Base-by-base conservation (phyloP, 1,140 invertebrate genomes). In the Drosophila novamexicana region DNA sequence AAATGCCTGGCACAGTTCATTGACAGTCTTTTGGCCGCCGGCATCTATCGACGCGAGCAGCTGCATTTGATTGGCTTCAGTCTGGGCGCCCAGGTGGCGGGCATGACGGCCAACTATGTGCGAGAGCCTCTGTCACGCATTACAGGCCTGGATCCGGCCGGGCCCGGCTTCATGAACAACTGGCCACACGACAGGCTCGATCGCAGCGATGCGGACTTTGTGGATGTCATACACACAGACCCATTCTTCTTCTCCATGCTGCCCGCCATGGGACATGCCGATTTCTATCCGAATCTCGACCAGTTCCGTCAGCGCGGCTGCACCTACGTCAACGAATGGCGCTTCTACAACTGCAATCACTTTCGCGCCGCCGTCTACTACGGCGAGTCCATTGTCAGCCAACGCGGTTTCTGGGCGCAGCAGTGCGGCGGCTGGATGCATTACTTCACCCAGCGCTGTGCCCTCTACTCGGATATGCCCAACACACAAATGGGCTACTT, bases 51-150 rank as follows among this genome's bases (percentile, higher is more conserved):
- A 93, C 94, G 70, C 93, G 56, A 77, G 12, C 62, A 90, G 12
- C 79, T 97, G 22, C 98, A 98, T 86, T 77, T 98, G 34, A 96
- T 98, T 78, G 98, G 97, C 0, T 98, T 97, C 92, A 96, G 95
- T 68, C 92, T 97, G 59, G 98, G 98, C 0, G 97, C 97, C 2
- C 98, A 99, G 86, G 95, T 98, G 0, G 97, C 97, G 0, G 98
- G 97, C 1, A 97, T 97, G 84, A 96, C 97, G 14, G 77, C 91
- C n/a, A 93, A 93, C 12, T 72, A 79, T 74, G 66, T 81, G 36
- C 61, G 67, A 1, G 49, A 79, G 16, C 77, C 79, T 7, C 58
- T 92, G 42, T 54, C 69, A 0, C 70, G 91, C 36, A 92, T 92
- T 6, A 92, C 91, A 0, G 91, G 91, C 32, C 58, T 92, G 1